phyloP scores from a whole-genome alignment of 2,113 vertebrate genomes.

The Cottus gobio region DNA sequence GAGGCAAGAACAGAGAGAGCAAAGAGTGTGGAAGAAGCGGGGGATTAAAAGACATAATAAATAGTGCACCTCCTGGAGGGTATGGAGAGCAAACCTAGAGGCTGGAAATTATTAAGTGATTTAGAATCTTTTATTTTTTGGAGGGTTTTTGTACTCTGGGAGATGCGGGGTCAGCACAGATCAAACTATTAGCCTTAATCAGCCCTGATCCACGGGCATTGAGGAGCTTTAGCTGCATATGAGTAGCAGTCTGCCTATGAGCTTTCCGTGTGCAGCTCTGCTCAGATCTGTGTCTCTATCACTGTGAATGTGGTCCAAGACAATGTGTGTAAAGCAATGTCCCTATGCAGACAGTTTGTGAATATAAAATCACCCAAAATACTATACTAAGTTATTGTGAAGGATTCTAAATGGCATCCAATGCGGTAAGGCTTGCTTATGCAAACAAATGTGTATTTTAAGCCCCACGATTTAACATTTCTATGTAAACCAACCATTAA shows the following conservation, averaged over 20 bases:
- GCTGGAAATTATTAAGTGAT: slow-evolving; percentile 74
- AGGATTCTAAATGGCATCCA: neutral
- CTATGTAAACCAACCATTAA: neutral
- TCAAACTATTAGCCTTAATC: slow-evolving; percentile 58
- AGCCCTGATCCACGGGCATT: slow-evolving; percentile 52
- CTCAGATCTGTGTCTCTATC: slow-evolving; percentile 25
- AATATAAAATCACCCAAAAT: neutral
- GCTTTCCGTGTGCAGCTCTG: slow-evolving; percentile 25
- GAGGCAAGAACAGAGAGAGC: neutral
- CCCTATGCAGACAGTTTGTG: neutral
- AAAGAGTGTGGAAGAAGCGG: slow-evolving; percentile 16
- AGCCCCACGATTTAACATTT: neutral
- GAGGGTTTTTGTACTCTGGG: slow-evolving; percentile 8
- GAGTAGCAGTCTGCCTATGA: slow-evolving; percentile 31
- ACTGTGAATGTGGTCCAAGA: slow-evolving; percentile 1
- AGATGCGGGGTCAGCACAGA: slow-evolving; percentile 49
- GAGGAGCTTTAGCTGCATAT: slow-evolving; percentile 56
- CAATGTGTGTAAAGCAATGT: neutral
- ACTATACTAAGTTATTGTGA: neutral
- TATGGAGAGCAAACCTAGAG: slow-evolving; percentile 20
- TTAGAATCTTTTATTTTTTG: slow-evolving; percentile 63
- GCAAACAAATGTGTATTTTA: neutral
- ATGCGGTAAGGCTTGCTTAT: too few species aligned
- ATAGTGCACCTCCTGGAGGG: slow-evolving; percentile 23
- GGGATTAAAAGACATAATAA: neutral